Evolutionary conservation across 2,797 vertebrate species (phyloP).

Genomic region (Nyctalus aviator): DNA sequence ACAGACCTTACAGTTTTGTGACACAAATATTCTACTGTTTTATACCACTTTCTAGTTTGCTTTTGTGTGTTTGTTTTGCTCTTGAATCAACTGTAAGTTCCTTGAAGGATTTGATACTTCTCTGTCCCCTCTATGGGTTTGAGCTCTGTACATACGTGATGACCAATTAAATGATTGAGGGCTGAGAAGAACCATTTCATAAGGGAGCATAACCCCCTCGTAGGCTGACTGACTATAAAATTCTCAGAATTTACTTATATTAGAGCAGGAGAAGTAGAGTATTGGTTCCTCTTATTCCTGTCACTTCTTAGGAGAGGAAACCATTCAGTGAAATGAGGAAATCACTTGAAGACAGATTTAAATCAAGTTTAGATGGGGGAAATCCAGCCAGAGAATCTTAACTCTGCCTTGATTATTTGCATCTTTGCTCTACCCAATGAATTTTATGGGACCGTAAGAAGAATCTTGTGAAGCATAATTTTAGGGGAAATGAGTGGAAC

Average conservation of each 20-base stretch:
- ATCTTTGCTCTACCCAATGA: conserved; percentile 24
- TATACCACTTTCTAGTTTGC: conserved; percentile 27
- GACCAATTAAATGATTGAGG: conserved; percentile 29
- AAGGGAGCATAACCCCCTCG: neutral
- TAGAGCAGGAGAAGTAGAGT: conserved; percentile 1
- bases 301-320: conserved; percentile 25
- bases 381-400: conserved; percentile 41
- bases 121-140: neutral
- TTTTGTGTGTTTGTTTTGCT: conserved; percentile 40
- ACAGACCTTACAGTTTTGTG: conserved; percentile 37
- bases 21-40: conserved; percentile 39
- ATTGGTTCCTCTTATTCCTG: conserved; percentile 23
- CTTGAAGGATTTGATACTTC: conserved; percentile 19
- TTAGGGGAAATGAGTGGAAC: conserved; percentile 25
- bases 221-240: neutral
- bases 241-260: conserved; percentile 40
- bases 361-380: conserved; percentile 28
- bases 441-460: conserved; percentile 47
- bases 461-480: neutral
- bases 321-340: conserved; percentile 45
- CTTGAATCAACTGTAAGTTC: conserved; percentile 8
- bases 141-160: conserved; percentile 13
- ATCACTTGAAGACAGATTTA: conserved; percentile 57
- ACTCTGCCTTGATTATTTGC: conserved; percentile 54
- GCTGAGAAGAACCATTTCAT: conserved; percentile 37